Percentiles rank a stretch among this genome's conserved stretches.
Conservation (phyloP, 2,113 vertebrate genomes). For the Microcebus jonahi region DNA sequence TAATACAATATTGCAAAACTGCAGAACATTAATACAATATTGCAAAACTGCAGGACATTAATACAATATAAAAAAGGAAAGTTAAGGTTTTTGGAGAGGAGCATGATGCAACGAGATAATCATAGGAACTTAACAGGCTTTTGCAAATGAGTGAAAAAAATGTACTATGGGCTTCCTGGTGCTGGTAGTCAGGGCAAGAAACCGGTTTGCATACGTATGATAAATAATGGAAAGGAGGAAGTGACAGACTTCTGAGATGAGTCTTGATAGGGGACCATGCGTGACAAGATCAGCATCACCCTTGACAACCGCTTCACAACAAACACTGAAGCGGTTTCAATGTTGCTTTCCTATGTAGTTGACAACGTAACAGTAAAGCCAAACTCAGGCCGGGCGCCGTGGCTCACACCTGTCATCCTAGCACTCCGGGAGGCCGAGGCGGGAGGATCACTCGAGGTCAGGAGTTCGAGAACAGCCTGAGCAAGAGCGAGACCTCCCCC, state of each 20-base stretch:
- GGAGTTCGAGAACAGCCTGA: no score
- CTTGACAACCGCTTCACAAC: slow-evolving; percentile 65
- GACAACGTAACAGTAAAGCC: background rate
- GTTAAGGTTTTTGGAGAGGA: background rate
- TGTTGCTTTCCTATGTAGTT: background rate
- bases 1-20: background rate
- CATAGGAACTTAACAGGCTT: background rate
- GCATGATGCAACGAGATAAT: background rate
- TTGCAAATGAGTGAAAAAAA: slow-evolving; percentile 22
- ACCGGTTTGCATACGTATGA: background rate
- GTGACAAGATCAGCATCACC: background rate
- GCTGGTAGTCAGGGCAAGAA: background rate
- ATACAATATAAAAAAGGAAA: background rate
- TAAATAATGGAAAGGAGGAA: slow-evolving; percentile 58
- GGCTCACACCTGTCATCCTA: no score
- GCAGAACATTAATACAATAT: background rate
- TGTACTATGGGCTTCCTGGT: background rate
- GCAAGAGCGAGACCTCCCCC: no score
- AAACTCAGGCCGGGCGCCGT: no score
- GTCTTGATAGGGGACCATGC: background rate
- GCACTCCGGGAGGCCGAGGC: no score
- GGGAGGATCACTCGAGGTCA: no score
- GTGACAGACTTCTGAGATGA: background rate
- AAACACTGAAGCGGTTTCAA: slow-evolving; percentile 48
- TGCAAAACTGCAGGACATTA: background rate